Evolutionary conservation across 2,888 invertebrate genomes (phyloP), one percentile per base, ranked within the genome.

Genomic region (Dynastes maya): DNA sequence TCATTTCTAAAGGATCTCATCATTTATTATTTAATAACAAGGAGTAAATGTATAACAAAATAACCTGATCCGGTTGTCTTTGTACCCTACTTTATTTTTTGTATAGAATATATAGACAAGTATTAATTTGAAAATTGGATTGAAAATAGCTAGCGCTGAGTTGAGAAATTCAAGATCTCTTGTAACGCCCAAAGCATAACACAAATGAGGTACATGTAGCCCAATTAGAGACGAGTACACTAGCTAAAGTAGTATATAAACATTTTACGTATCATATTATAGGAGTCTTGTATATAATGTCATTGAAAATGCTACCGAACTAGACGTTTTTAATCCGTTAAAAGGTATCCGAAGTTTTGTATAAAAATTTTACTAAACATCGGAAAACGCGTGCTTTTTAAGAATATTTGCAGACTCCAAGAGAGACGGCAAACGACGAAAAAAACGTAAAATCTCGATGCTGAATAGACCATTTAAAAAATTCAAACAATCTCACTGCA

Each of bases 151-250:
- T 79, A 29, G 32, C 40, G n/a, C 1, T n/a, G 40, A 71, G 71
- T 71, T 71, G 22, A 55, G 71, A 40, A 58, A 71, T n/a, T 58
- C 55, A 13, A 55, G 49, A 71, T 71, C 84, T 71, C 84, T 84
- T 87, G 86, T 86, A 32, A 84, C 82, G 85, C 86, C 85, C 82
- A 83, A 82, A 85, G 85, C 85, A 81, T 78, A 83, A 84, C 85
- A 84, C 83, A 85, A 86, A 87, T 87, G 86, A 86, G 85, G 85
- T 86, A 86, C 87, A 87, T 84, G 86, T 85, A 84, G 85, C 86
- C 53, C 86, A 86, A 87, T 87, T 86, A 87, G 71, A 85, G 84
- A n/a, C n/a, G 27, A 51, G 29, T 53, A 70, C 49, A 29, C 11
- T 16, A 37, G 58, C 55, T 71, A 22, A 71, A 71, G 71, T 40